Percentiles rank a stretch among this genome's conserved stretches.
These are phyloP conservation scores for Acipenser ruthenus DNA, from an alignment of 2,797 vertebrate species.

Conservation along the genomic window DNA sequence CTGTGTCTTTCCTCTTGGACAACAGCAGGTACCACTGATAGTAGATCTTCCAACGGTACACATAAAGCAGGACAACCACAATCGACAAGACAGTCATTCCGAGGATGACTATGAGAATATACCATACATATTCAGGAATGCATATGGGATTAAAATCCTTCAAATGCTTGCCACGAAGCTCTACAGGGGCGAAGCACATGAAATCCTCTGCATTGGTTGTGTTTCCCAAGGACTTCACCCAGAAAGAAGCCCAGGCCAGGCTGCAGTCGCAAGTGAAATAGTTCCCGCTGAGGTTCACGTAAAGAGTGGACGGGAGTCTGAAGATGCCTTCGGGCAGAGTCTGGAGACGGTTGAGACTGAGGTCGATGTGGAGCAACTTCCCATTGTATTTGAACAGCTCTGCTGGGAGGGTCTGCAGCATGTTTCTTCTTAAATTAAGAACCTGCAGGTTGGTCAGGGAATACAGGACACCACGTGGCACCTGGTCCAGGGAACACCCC, in stretches of 20 bases:
- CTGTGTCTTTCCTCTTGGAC: conserved; percentile 8
- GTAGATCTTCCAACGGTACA: conserved; percentile 13
- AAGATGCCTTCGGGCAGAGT: conserved; percentile 10
- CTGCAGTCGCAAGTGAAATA: conserved; percentile 13
- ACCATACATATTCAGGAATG: conserved; percentile 9
- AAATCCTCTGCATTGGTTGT: not conserved
- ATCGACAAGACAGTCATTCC: not conserved
- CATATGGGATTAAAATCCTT: conserved; percentile 7
- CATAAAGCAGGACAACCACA: conserved; percentile 3
- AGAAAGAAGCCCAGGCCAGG: conserved; percentile 7
- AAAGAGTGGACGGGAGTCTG: conserved; percentile 4
- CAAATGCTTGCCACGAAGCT: not conserved
- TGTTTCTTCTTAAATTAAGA: conserved; percentile 10
- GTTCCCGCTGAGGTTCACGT: conserved; percentile 5
- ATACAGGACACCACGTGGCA: not conserved
- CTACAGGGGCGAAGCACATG: not conserved
- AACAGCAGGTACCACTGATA: conserved; percentile 12
- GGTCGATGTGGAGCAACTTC: conserved; percentile 8
- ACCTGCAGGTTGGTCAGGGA: conserved; percentile 4
- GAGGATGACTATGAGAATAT: conserved; percentile 1
- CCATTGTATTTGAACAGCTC: conserved; percentile 17
- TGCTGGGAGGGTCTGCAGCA: conserved; percentile 8
- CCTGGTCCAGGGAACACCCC: not conserved
- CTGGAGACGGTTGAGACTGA: conserved; percentile 10
- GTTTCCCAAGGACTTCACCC: conserved; percentile 5